Percentiles rank a stretch among this genome's conserved stretches.
phyloP scores from a whole-genome alignment of 2,888 invertebrate species.

The Altica lythri region DNA sequence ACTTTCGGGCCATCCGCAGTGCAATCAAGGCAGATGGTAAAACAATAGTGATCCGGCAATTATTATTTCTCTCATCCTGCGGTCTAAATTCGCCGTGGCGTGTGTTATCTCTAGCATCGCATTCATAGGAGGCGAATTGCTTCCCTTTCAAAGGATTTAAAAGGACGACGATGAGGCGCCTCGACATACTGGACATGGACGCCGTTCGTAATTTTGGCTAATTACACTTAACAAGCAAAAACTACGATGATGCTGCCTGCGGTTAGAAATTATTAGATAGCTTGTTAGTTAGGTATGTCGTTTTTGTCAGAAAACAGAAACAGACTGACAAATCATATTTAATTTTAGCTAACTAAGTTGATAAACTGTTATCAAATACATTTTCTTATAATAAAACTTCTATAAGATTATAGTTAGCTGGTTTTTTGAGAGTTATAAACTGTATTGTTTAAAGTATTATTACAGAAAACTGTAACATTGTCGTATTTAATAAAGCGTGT shows the following conservation, averaged over 20 bases:
- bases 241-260: background rate
- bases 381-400: no score
- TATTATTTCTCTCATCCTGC: slow-evolving; percentile 27
- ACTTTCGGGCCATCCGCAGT: slow-evolving; percentile 18
- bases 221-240: slow-evolving; percentile 2
- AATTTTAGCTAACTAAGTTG: no score
- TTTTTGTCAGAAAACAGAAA: background rate
- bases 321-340: no score
- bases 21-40: slow-evolving; percentile 43
- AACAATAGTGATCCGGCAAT: slow-evolving; percentile 43
- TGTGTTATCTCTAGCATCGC: slow-evolving; percentile 40
- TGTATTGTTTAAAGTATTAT: no score
- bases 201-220: slow-evolving; percentile 1
- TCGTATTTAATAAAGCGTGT: no score
- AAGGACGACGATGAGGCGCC: background rate
- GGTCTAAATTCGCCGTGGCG: slow-evolving; percentile 31
- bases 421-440: no score
- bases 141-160: slow-evolving; percentile 7
- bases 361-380: no score
- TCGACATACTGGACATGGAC: background rate
- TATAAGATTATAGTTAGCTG: no score
- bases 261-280: background rate
- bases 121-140: slow-evolving; percentile 5
- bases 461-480: no score
- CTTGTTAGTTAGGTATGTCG: background rate